Evolutionary conservation across 2,888 invertebrate species (phyloP).

Genomic region (Stictocephala bisonia): DNA sequence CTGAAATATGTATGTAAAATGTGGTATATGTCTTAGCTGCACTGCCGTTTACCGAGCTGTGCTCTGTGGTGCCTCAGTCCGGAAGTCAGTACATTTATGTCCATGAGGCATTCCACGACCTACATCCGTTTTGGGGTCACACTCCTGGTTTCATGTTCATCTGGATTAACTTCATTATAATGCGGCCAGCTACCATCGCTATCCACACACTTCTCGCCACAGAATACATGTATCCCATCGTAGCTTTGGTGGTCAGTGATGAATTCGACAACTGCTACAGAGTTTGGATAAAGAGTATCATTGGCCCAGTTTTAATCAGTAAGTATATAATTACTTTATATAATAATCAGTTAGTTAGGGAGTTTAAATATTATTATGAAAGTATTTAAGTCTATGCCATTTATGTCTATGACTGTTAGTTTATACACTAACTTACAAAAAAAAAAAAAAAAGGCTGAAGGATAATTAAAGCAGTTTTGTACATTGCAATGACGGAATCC

Average conservation of each 20-base stretch:
- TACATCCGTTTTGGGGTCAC: constrained; percentile 23
- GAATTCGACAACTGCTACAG: neutral
- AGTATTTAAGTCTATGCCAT: too few species aligned
- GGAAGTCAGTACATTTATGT: constrained; percentile 27
- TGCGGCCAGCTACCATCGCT: neutral
- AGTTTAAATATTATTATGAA: constrained; percentile 2
- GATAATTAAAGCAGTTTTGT: too few species aligned
- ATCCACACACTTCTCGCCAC: neutral
- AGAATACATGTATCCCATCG: constrained; percentile 9
- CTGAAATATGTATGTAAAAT: too few species aligned
- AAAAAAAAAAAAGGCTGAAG: too few species aligned
- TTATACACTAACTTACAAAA: too few species aligned
- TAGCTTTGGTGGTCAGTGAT: neutral
- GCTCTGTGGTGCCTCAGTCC: neutral
- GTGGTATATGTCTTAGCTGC: too few species aligned
- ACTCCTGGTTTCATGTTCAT: constrained; percentile 10
- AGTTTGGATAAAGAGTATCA: neutral
- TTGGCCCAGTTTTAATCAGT: constrained; percentile 3
- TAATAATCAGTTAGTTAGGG: neutral
- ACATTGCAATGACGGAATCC: too few species aligned
- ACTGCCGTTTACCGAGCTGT: constrained; percentile 21
- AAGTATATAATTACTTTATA: neutral
- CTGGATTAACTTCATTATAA: constrained; percentile 25
- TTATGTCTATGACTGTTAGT: too few species aligned
- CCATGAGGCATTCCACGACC: constrained; percentile 21